Conservation (phyloP, 2,113 vertebrate genomes). For the Podilymbus podiceps region DNA sequence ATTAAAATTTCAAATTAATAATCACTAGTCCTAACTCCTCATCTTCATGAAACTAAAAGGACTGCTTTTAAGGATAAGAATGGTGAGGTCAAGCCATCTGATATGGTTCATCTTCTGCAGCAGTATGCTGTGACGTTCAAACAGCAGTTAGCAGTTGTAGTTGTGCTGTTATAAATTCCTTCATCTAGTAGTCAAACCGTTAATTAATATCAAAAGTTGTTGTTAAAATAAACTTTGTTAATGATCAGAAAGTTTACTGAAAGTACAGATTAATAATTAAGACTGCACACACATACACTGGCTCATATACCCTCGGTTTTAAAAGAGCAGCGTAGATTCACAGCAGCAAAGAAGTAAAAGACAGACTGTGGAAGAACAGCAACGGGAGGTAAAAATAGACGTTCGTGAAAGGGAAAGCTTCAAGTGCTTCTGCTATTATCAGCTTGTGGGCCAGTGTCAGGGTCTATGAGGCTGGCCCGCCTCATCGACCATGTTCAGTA, state of each 20-base stretch:
- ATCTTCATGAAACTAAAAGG: not conserved
- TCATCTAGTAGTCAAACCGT: not conserved
- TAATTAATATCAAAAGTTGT: not conserved
- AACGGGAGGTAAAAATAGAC: not conserved
- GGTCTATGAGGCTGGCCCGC: slow-evolving; percentile 90
- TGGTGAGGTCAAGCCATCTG: not conserved
- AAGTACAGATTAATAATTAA: slow-evolving; percentile 22
- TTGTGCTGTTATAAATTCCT: not conserved
- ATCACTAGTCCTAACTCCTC: not conserved
- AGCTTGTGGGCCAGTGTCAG: slow-evolving; percentile 62
- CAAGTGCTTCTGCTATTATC: not conserved
- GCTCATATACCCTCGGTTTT: not conserved
- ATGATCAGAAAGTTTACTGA: slow-evolving; percentile 20
- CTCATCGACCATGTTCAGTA: slow-evolving; percentile 95
- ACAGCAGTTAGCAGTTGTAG: not conserved
- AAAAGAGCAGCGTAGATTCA: slow-evolving; percentile 41
- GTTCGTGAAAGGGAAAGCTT: not conserved
- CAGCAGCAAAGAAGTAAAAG: slow-evolving; percentile 18
- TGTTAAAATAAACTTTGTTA: slow-evolving; percentile 39
- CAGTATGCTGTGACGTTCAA: not conserved
- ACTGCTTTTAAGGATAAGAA: not conserved
- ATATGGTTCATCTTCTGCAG: not conserved
- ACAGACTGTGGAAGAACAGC: slow-evolving; percentile 29
- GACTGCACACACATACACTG: not conserved
- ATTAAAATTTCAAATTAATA: slow-evolving; percentile 48